Evolutionary conservation across 2,113 vertebrate species (phyloP), one percentile per base, ranked within the genome.

Genomic region (Neogobius melanostomus): DNA sequence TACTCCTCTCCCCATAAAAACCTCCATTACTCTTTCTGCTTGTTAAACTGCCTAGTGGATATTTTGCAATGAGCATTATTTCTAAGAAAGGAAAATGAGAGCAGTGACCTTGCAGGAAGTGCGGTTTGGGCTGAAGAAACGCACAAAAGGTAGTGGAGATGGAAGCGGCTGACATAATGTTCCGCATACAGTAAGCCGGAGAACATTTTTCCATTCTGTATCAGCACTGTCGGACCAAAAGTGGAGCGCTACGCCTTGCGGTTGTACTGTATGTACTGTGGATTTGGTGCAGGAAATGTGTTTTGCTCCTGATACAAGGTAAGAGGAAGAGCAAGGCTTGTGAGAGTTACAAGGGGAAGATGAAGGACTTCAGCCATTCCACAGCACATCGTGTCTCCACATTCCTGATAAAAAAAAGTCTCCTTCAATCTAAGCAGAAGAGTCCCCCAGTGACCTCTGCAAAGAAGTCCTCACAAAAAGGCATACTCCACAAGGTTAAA

Each of bases 141-240:
- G 49, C 69, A 68, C 68, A 17, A 70, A 63, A 68, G 67, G 43
- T 7, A 51, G 21, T 60, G 16, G n/a, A 9, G 53, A 74, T 66
- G 65, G 11, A 65, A 21, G 21, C 28, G 46, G n/a, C 9, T 17
- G 43, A 59, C 11, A 51, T 36, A 4, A 36, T 36, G 49, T 11
- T 51, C 4, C 10, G 1, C 46, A 47, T 47, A 11, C 7, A 47
- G 3, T 47, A 47, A 47, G 49, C 11, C 12, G 28, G 28, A 51
- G 49, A 11, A 59, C 28, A 59, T n/a, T 10, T 14, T 42, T 1
- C 28, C 42, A 12, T 10, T 42, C 21, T 21, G 5, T 42, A 5
- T 11, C 49, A 51, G 12, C 15, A 51, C 49, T 51, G 11, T 51
- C 12, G 11, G 21, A 6, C 6, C 1, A 12, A 59, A 10, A 12